Conservation (phyloP, 2,113 vertebrate species). For the Cololabis saira region DNA sequence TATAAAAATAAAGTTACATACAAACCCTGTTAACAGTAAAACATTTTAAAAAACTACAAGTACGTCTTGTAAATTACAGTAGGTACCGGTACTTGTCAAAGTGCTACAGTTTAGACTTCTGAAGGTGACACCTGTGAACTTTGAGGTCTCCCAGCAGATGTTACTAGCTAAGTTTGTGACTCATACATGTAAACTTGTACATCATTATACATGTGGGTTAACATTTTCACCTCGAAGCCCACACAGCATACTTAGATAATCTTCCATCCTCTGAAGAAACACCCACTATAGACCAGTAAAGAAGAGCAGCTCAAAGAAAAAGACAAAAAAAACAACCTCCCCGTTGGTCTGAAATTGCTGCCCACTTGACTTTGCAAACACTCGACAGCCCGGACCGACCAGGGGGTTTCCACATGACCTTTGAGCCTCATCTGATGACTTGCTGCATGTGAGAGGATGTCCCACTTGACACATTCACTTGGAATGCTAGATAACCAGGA, state of each 20-base stretch:
- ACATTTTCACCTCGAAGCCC: slow-evolving; percentile 10
- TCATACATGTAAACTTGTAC: slow-evolving; percentile 6
- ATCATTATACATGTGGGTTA: slow-evolving; percentile 34
- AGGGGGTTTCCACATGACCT: slow-evolving; percentile 34
- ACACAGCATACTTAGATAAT: slow-evolving; percentile 21
- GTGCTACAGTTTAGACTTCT: slow-evolving; percentile 25
- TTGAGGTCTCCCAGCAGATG: not conserved
- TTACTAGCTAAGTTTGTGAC: slow-evolving; percentile 3
- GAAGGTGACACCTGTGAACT: not conserved
- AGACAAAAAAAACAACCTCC: not conserved
- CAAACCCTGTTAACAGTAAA: too few species aligned
- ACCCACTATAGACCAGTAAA: slow-evolving; percentile 22
- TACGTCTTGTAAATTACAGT: not conserved
- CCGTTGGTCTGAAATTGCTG: slow-evolving; percentile 17
- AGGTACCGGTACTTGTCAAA: slow-evolving; percentile 25
- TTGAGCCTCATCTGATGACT: not conserved
- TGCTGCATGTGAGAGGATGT: not conserved
- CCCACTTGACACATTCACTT: not conserved
- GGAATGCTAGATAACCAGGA: not conserved
- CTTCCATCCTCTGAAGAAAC: slow-evolving; percentile 33
- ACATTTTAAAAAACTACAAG: not conserved
- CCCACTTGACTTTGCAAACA: slow-evolving; percentile 26
- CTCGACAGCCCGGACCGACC: not conserved
- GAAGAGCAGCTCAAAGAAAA: not conserved
- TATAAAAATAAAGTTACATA: not conserved